A percentile compares a stretch with the other conserved stretches of the same genome.
These are phyloP conservation scores for Intellagama lesueurii DNA, from an alignment of 2,797 vertebrate species.

Conservation along the genomic window DNA sequence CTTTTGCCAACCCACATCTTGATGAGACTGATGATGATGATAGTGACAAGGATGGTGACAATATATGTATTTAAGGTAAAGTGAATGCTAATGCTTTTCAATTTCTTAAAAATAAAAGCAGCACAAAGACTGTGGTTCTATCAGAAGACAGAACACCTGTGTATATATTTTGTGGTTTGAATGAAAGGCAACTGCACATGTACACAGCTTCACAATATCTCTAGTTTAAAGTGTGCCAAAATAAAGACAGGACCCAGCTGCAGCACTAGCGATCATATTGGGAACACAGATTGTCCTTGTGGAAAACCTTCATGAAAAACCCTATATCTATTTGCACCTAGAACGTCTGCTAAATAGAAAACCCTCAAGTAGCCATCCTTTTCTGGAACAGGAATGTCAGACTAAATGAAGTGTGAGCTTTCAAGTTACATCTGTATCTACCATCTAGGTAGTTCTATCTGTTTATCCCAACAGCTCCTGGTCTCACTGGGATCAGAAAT, in stretches of 20 bases:
- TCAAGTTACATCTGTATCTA: not conserved
- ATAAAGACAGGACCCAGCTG: constrained; percentile 65
- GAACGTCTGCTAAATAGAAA: constrained; percentile 52
- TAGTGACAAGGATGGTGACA: too few species aligned
- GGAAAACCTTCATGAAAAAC: constrained; percentile 54
- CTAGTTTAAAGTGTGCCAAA: constrained; percentile 62
- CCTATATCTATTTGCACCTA: constrained; percentile 58
- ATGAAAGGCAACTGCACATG: constrained; percentile 56
- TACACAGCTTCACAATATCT: constrained; percentile 52
- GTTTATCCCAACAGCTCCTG: not conserved
- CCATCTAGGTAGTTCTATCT: too few species aligned
- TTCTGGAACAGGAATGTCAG: not conserved
- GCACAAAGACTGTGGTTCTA: constrained; percentile 1
- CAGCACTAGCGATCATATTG: constrained; percentile 55
- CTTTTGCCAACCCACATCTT: too few species aligned
- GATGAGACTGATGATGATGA: too few species aligned
- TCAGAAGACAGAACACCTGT: constrained; percentile 27
- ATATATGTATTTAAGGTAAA: too few species aligned
- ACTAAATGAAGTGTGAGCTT: not conserved
- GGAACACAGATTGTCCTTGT: constrained; percentile 64
- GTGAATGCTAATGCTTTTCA: too few species aligned
- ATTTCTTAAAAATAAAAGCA: too few species aligned
- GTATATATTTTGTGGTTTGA: constrained; percentile 56
- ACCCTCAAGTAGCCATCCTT: not conserved
- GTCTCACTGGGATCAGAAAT: too few species aligned